Evolutionary conservation across 2,888 invertebrate genomes (phyloP), one percentile per base, ranked within the genome.

Genomic region (Coelinius sp.): DNA sequence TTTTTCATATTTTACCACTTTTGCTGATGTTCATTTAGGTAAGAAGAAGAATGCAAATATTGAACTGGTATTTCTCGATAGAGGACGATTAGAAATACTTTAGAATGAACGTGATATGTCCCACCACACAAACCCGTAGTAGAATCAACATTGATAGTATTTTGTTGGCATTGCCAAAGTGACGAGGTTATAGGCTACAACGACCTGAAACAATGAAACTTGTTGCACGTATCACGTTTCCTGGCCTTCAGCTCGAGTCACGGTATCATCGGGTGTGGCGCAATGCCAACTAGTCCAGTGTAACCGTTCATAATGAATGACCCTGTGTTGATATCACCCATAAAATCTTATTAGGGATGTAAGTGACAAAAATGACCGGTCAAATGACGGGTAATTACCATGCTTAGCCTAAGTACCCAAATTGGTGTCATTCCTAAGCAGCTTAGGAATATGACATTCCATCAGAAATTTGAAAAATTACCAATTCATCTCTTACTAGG

Each of bases 151-250:
- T 81, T 77, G 78, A 73, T 72, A 68, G 53, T 56, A 25, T 31
- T 59, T 68, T 27, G 31, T 25, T 62, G 68, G 64, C 52, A 66
- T 59, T 41, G 41, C 22, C 27, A 25, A 14, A 22, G 64, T 52
- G 52, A 65, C 41, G 63, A 56, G 71, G 73, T 17, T 62, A 10
- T 27, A 52, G 67, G 75, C 68, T 68, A 65, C 76, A 72, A 52
- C 75, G 79, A 76, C 75, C 65, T 71, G 78, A 79, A 83, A 82
- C 84, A 84, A 85, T 85, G 84, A 84, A 82, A 86, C 86, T 86
- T 85, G 86, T 86, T 86, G 86, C 85, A 74, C 76, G 66, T 78
- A 38, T 62, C 73, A 46, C 71, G 56, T 69, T 56, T 69, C n/a
- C 68, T 71, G 24, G 66, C 44, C 46, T 62, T 53, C 68, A 63